These are phyloP conservation scores for Porites lobata DNA, from an alignment of 92 coral and sea anemone species.

Conservation along the genomic window DNA sequence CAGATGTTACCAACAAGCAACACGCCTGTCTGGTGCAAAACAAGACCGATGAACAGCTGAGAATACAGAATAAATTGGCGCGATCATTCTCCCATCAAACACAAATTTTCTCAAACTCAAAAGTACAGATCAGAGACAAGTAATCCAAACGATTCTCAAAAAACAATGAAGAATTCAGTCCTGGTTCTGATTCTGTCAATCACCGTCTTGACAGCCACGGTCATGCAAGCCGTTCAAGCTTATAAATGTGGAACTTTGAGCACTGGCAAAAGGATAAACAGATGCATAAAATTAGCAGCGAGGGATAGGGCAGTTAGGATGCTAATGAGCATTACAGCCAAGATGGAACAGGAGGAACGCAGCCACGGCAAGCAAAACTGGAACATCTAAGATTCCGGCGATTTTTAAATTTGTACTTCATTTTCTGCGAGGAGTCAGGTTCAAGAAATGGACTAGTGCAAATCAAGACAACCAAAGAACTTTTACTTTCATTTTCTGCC, in stretches of 20 bases:
- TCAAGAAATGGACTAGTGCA: not conserved
- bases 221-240: not conserved
- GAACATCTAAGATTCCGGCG: not conserved
- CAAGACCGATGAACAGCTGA: not conserved
- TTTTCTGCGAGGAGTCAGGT: not conserved
- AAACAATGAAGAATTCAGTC: not conserved
- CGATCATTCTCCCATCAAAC: not conserved
- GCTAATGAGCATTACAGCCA: not conserved
- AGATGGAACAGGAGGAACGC: not conserved
- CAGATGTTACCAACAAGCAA: not conserved
- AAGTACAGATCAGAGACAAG: not conserved
- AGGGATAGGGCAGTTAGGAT: not conserved
- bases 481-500: not conserved
- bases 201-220: not conserved
- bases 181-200: not conserved
- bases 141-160: not conserved
- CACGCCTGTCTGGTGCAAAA: not conserved
- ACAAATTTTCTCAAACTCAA: not conserved
- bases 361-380: not conserved
- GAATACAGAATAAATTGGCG: not conserved
- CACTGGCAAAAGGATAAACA: constrained; percentile 28
- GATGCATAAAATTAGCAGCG: not conserved
- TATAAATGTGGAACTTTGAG: not conserved
- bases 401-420: too few species aligned
- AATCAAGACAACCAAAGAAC: not conserved